Percentiles rank a stretch among this genome's conserved stretches.
Conservation (phyloP, 1,140 invertebrate genomes). For the Fopius arisanus region DNA sequence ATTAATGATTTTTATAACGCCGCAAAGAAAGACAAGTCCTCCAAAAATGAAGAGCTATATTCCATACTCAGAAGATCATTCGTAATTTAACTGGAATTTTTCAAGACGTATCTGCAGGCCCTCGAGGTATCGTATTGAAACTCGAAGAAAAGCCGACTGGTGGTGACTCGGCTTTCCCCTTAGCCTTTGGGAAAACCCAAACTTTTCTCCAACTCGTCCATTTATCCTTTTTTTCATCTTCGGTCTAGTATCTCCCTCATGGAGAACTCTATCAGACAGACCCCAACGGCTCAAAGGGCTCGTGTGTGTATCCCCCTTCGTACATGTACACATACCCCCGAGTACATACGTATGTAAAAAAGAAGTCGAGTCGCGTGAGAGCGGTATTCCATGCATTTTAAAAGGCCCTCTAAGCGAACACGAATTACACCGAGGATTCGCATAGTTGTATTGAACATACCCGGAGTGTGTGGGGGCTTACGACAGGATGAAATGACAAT, state of each 20-base stretch:
- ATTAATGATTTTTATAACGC: too few relatives aligned
- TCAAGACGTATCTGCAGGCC: background rate
- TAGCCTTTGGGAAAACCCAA: conserved; percentile 21
- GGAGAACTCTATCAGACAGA: conserved; percentile 21
- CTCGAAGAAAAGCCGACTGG: conserved; percentile 2
- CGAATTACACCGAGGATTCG: conserved; percentile 24
- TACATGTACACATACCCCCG: background rate
- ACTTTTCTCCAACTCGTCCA: conserved; percentile 22
- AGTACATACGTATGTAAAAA: conserved; percentile 12
- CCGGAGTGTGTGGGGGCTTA: background rate
- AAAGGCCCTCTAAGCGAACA: conserved; percentile 26
- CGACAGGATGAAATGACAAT: background rate
- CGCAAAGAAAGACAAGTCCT: too few relatives aligned
- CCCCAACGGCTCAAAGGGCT: conserved; percentile 21
- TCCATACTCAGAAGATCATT: too few relatives aligned
- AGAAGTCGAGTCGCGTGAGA: conserved; percentile 21
- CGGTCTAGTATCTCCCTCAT: background rate
- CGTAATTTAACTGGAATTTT: background rate
- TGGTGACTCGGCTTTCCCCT: background rate
- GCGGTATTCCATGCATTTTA: conserved; percentile 39
- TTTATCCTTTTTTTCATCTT: conserved; percentile 16
- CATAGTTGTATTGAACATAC: conserved; percentile 8
- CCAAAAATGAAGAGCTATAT: too few relatives aligned
- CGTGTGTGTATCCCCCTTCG: background rate
- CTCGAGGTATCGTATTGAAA: background rate